Evolutionary conservation across 2,113 vertebrate genomes (phyloP).

Genomic region (Australoheros scitulus): DNA sequence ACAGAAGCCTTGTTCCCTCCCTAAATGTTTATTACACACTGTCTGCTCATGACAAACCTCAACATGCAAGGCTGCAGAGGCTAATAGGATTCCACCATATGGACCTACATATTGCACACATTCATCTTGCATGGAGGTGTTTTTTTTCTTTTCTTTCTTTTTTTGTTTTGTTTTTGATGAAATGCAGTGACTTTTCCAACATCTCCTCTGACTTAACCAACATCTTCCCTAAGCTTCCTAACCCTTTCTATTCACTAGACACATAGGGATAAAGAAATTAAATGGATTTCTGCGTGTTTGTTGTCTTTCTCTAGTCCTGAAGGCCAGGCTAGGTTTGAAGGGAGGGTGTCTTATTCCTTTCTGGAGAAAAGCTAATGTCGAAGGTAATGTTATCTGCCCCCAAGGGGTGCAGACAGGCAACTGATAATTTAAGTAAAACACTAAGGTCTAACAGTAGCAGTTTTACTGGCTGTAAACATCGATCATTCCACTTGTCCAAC

Average conservation of each 20-base stretch:
- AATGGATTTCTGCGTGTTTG: slow-evolving; percentile 51
- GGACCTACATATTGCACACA: slow-evolving; percentile 53
- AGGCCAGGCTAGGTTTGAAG: slow-evolving; percentile 37
- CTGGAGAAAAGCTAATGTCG: slow-evolving; percentile 56
- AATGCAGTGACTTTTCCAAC: slow-evolving; percentile 36
- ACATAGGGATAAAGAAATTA: slow-evolving; percentile 14
- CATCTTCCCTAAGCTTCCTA: slow-evolving; percentile 25
- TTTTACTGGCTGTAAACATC: slow-evolving; percentile 64
- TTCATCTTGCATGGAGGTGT: slow-evolving; percentile 39
- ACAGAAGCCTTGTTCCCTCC: slow-evolving; percentile 38
- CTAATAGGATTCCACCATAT: slow-evolving; percentile 66
- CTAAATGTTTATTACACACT: slow-evolving; percentile 62
- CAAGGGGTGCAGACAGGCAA: slow-evolving; percentile 29
- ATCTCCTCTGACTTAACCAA: slow-evolving; percentile 8
- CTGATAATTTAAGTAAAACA: slow-evolving; percentile 62
- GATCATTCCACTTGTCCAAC: slow-evolving; percentile 65
- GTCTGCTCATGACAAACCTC: slow-evolving; percentile 60
- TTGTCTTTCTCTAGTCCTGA: slow-evolving; percentile 24
- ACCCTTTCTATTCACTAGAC: slow-evolving; percentile 13
- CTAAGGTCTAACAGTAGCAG: slow-evolving; percentile 48
- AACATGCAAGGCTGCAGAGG: slow-evolving; percentile 56
- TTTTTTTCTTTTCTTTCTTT: slow-evolving; percentile 16
- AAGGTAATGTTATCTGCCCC: slow-evolving; percentile 30
- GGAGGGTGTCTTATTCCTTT: slow-evolving; percentile 38
- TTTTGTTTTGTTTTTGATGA: slow-evolving; percentile 20